A percentile compares a stretch with the other conserved stretches of the same genome.
phyloP scores from a whole-genome alignment of 2,113 vertebrate genomes.

The Ameiurus melas region DNA sequence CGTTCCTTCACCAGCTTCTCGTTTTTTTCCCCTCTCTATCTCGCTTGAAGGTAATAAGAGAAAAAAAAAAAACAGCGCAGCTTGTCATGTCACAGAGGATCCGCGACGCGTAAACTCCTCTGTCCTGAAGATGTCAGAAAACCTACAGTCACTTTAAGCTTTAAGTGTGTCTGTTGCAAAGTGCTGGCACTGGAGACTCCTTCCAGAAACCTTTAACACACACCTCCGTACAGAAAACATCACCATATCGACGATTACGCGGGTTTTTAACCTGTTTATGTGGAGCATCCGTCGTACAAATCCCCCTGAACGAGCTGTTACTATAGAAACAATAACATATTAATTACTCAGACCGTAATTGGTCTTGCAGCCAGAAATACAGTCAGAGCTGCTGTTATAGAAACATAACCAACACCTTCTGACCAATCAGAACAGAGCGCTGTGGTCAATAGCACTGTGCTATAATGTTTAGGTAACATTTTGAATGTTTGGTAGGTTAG shows the following conservation, averaged over 20 bases:
- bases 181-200: not conserved
- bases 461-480: not conserved
- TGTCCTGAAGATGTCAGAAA: not conserved
- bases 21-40: no score
- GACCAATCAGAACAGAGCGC: not conserved
- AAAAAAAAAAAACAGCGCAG: no score
- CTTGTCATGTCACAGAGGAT: no score
- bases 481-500: not conserved
- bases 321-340: not conserved
- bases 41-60: no score
- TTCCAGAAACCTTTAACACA: not conserved
- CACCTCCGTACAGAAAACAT: not conserved
- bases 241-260: not conserved
- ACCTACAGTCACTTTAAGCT: not conserved
- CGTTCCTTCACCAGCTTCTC: no score
- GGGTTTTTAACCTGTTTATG: no score
- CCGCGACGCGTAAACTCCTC: no score
- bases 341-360: not conserved
- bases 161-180: not conserved
- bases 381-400: not conserved
- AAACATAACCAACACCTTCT: not conserved
- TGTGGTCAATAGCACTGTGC: not conserved
- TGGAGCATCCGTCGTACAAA: no score
- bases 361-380: not conserved
- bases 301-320: not conserved